Evolutionary conservation across 2,113 vertebrate species (phyloP).

Genomic region (Dicaeum eximium): DNA sequence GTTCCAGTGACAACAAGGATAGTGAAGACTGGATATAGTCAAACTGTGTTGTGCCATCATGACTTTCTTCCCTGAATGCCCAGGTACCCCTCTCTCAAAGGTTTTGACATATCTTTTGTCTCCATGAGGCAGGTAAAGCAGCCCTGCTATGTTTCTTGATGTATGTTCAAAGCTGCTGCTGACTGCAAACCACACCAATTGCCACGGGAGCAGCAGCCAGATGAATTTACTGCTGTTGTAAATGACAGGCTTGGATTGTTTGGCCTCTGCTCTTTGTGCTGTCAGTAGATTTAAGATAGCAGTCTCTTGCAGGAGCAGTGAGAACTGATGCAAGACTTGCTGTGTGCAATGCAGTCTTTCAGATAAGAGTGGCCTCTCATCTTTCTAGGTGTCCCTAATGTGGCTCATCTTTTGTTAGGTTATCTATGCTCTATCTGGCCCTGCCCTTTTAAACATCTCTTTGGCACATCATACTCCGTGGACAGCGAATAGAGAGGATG

Average conservation of each 20-base stretch:
- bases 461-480: neutral
- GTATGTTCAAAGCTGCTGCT: neutral
- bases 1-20: neutral
- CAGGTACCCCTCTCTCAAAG: neutral
- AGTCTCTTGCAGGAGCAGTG: neutral
- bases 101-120: neutral
- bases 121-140: neutral
- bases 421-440: neutral
- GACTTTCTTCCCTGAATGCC: neutral
- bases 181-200: neutral
- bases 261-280: conserved; percentile 8
- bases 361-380: neutral
- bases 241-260: conserved; percentile 3
- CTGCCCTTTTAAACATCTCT: neutral
- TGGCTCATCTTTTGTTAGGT: neutral
- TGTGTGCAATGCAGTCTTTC: neutral
- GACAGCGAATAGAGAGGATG: neutral
- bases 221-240: conserved; percentile 31
- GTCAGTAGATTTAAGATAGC: neutral
- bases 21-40: neutral
- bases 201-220: neutral
- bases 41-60: neutral
- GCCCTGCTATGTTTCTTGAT: neutral
- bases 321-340: neutral
- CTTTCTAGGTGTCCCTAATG: neutral